Evolutionary conservation across 2,113 vertebrate genomes (phyloP).

Genomic region (Limanda limanda): DNA sequence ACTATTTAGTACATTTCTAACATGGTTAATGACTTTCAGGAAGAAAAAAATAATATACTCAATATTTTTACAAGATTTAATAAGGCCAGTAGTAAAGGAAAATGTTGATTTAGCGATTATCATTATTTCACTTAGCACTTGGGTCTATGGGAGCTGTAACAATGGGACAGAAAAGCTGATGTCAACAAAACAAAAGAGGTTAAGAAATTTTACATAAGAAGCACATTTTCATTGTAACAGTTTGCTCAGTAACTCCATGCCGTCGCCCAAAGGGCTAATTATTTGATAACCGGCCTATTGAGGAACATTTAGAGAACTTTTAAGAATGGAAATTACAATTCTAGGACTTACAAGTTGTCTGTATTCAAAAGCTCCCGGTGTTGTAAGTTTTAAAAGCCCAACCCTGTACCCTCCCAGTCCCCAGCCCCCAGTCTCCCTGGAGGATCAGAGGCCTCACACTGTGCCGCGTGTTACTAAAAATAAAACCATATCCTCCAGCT

Average conservation of each 20-base stretch:
- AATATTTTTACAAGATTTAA: not conserved
- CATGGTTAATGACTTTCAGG: too few relatives aligned
- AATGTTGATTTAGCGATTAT: not conserved
- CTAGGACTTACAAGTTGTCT: conserved; percentile 22
- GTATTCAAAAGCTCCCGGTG: conserved; percentile 24
- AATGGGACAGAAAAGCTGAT: not conserved
- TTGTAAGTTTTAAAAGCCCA: conserved; percentile 24
- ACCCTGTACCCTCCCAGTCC: conserved; percentile 26
- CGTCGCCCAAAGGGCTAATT: conserved; percentile 13
- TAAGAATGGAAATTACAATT: conserved; percentile 5
- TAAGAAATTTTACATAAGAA: not conserved
- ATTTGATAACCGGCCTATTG: conserved; percentile 6
- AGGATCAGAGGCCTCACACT: conserved; percentile 34
- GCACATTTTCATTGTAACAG: not conserved
- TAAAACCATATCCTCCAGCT: conserved; percentile 54
- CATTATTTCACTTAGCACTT: not conserved
- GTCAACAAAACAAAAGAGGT: not conserved
- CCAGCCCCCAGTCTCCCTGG: conserved; percentile 35
- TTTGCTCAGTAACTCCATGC: not conserved
- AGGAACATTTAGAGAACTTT: not conserved
- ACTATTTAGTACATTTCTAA: too few relatives aligned
- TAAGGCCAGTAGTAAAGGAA: not conserved
- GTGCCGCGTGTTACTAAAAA: conserved; percentile 62
- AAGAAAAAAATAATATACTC: too few relatives aligned
- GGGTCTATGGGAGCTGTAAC: not conserved